A percentile compares a stretch with the other conserved stretches of the same genome.
Evolutionary conservation across 2,888 invertebrate species (phyloP).

Genomic region (Campoplex nolae): DNA sequence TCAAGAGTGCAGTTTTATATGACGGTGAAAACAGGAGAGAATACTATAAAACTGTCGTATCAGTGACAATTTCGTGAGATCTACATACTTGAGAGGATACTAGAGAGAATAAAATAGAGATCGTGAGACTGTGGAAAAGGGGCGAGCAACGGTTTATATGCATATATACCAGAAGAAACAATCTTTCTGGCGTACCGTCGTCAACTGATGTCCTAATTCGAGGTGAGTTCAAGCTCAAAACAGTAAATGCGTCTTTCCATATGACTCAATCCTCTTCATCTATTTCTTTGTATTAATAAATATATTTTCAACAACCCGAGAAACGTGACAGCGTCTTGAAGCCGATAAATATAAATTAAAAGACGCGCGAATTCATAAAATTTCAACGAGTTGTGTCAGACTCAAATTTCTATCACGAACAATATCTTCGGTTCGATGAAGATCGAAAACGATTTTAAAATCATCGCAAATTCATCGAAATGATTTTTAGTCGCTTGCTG

Average conservation of each 20-base stretch:
- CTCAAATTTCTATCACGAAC: background rate
- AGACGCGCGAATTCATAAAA: background rate
- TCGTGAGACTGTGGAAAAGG: conserved; percentile 8
- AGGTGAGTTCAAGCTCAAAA: conserved; percentile 53
- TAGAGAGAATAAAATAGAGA: conserved; percentile 12
- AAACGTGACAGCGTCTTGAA: too few relatives aligned
- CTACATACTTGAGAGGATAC: conserved; percentile 27
- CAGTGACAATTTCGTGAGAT: conserved; percentile 44
- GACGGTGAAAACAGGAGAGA: background rate
- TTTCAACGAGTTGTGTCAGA: background rate
- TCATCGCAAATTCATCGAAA: background rate
- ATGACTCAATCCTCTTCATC: background rate
- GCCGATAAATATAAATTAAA: too few relatives aligned
- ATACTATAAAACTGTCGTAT: conserved; percentile 47
- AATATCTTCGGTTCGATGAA: background rate
- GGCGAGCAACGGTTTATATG: conserved; percentile 3
- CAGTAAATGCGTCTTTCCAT: background rate
- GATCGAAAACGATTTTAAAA: too few relatives aligned
- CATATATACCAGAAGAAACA: conserved; percentile 41
- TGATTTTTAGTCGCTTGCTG: background rate
- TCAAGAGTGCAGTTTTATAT: conserved; percentile 56
- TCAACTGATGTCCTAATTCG: conserved; percentile 44
- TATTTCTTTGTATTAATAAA: background rate
- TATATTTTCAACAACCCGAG: background rate
- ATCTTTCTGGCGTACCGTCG: conserved; percentile 34